A percentile compares a stretch with the other conserved stretches of the same genome.
Conservation (phyloP, 2,888 invertebrate species). For the Apodemia hepburni region DNA sequence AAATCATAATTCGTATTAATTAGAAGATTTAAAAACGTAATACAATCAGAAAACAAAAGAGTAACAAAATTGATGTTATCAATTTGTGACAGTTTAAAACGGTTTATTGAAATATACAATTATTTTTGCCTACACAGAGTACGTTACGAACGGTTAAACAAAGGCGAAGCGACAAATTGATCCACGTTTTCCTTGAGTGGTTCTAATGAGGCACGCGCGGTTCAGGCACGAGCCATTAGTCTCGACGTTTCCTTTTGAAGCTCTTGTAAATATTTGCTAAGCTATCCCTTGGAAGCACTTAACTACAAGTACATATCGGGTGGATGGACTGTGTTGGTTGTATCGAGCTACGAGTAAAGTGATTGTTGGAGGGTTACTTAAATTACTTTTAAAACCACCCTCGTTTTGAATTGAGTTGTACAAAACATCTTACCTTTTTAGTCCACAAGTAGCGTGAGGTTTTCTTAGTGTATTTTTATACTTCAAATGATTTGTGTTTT, state of each 20-base stretch:
- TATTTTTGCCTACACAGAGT: neutral
- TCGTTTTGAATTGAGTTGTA: neutral
- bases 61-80: neutral
- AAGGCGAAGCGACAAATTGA: constrained; percentile 18
- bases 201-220: constrained; percentile 20
- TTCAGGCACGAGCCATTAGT: constrained; percentile 23
- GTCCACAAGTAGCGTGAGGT: too few species aligned
- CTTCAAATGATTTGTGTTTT: too few species aligned
- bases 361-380: neutral
- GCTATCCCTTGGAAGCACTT: constrained; percentile 22
- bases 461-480: too few species aligned
- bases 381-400: neutral
- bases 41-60: too few species aligned
- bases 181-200: constrained; percentile 21
- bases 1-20: too few species aligned
- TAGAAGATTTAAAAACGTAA: too few species aligned
- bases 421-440: neutral
- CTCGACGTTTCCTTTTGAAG: constrained; percentile 23
- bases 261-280: constrained; percentile 25
- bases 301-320: constrained; percentile 11
- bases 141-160: constrained; percentile 14
- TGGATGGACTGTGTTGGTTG: neutral
- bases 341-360: constrained; percentile 2
- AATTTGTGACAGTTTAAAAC: neutral
- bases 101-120: neutral